These are phyloP conservation scores for Phortica magna DNA, from an alignment of 2,888 invertebrate species.

Conservation along the genomic window DNA sequence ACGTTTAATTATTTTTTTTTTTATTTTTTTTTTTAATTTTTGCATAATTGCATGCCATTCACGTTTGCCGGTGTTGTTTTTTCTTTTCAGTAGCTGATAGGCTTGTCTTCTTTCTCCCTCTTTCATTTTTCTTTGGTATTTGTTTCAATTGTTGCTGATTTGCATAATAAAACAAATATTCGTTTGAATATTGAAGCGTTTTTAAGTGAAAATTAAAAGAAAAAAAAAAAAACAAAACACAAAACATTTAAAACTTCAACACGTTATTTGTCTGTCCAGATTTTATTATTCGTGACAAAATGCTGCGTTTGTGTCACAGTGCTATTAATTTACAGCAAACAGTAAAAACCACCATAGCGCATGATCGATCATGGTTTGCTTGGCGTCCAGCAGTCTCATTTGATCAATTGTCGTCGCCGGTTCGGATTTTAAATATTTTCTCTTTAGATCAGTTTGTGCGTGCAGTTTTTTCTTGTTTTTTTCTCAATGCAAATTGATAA, in stretches of 20 bases:
- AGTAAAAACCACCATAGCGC: background rate
- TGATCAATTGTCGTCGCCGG: background rate
- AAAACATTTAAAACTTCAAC: background rate
- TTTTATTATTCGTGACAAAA: too few relatives aligned
- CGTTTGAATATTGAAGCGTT: background rate
- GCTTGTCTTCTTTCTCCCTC: background rate
- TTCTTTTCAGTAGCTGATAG: too few relatives aligned
- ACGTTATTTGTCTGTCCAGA: background rate
- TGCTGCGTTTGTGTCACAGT: background rate
- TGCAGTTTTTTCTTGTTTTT: background rate
- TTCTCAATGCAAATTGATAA: too few relatives aligned
- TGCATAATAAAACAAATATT: slow-evolving; percentile 18
- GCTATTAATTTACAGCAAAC: background rate
- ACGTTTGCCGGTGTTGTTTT: slow-evolving; percentile 17
- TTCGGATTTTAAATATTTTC: background rate
- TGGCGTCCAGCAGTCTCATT: background rate
- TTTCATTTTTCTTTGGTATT: background rate
- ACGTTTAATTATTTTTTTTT: background rate
- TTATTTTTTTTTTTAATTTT: background rate
- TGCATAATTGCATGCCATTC: slow-evolving; percentile 3
- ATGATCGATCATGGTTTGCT: background rate
- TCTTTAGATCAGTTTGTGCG: too few relatives aligned
- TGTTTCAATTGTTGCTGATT: slow-evolving; percentile 23
- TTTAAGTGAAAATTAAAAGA: background rate
- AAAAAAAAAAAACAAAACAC: background rate